Conservation (phyloP, 2,888 invertebrate species). For the Tenthredo livida region DNA sequence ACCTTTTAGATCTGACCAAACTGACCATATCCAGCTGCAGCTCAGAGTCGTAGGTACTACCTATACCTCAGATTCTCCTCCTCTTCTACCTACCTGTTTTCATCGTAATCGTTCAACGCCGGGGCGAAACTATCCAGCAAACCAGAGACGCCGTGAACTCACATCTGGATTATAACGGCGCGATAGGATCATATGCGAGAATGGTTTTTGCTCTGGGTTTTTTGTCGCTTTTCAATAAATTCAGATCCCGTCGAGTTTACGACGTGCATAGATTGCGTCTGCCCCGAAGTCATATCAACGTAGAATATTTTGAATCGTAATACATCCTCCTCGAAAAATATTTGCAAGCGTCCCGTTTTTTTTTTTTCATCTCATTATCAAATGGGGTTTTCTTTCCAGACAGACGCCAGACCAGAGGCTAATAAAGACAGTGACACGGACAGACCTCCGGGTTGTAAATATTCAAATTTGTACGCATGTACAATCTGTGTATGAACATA, state of each 20-base stretch:
- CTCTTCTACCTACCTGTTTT: constrained; percentile 1
- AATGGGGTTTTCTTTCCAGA: background rate
- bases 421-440: constrained; percentile 29
- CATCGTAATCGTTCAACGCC: constrained; percentile 24
- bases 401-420: constrained; percentile 14
- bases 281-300: too few species aligned
- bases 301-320: too few species aligned
- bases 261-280: too few species aligned
- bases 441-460: constrained; percentile 41
- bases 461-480: constrained; percentile 37
- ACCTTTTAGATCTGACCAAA: constrained; percentile 50
- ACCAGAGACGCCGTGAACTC: background rate
- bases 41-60: background rate
- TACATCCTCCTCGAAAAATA: background rate
- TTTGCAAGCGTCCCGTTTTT: background rate
- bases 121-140: constrained; percentile 14
- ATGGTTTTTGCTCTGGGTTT: too few species aligned
- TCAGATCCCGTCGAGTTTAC: too few species aligned
- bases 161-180: background rate
- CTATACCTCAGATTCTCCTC: constrained; percentile 2
- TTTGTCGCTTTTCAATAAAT: background rate
- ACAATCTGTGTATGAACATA: background rate
- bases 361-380: too few species aligned
- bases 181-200: background rate
- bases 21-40: constrained; percentile 46